Percentiles rank a stretch among this genome's conserved stretches.
phyloP scores from a whole-genome alignment of 2,113 vertebrate species.

The Tetrao urogallus region DNA sequence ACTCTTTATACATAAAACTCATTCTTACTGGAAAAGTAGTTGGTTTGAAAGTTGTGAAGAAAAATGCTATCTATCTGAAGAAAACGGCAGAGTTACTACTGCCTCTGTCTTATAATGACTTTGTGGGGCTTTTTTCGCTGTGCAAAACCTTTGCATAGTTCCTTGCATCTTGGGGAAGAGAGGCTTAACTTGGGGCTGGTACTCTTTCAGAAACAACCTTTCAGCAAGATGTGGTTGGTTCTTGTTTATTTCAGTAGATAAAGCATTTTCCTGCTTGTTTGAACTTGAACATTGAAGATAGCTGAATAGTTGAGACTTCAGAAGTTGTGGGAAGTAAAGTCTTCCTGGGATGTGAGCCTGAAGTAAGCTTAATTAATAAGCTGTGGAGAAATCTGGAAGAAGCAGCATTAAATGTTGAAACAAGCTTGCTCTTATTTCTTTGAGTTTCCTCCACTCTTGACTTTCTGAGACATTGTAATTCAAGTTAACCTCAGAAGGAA shows the following conservation, averaged over 20 bases:
- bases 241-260: not conserved
- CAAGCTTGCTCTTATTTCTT: not conserved
- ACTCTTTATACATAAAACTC: not conserved
- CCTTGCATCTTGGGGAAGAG: not conserved
- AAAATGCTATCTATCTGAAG: not conserved
- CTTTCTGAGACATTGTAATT: constrained; percentile 36
- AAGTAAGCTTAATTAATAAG: constrained; percentile 36
- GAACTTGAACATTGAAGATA: not conserved
- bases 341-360: not conserved
- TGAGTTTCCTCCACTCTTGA: not conserved
- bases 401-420: not conserved
- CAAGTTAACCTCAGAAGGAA: constrained; percentile 37
- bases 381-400: not conserved
- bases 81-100: not conserved
- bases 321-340: not conserved
- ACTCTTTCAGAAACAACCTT: not conserved
- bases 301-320: not conserved
- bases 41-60: not conserved
- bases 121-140: not conserved
- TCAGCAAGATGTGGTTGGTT: not conserved
- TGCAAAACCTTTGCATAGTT: not conserved
- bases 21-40: not conserved
- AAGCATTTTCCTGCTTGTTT: not conserved
- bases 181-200: not conserved
- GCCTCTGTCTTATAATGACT: not conserved